A percentile compares a stretch with the other conserved stretches of the same genome.
Evolutionary conservation across 2,113 vertebrate species (phyloP).

Genomic region (Triplophysa rosa): DNA sequence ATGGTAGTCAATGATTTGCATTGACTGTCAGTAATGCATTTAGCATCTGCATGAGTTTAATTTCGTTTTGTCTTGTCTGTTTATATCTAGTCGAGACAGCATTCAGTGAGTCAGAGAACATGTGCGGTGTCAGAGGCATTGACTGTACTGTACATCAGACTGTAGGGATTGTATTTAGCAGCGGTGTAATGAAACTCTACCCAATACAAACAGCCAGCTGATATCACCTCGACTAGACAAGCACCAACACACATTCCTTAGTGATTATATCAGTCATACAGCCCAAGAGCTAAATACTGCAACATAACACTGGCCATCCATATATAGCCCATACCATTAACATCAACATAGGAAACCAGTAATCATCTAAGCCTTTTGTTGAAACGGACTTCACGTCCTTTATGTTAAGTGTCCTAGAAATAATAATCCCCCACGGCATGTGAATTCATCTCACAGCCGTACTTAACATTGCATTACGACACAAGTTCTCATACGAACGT

Average conservation of each 20-base stretch:
- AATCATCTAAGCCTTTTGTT: neutral
- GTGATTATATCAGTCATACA: neutral
- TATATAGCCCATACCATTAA: neutral
- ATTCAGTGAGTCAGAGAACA: conserved; percentile 6
- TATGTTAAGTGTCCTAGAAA: neutral
- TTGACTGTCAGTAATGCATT: no score
- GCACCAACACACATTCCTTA: conserved; percentile 17
- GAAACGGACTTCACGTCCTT: neutral
- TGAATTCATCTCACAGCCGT: neutral
- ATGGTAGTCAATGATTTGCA: no score
- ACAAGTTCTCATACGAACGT: neutral
- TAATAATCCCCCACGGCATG: no score
- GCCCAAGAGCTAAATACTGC: neutral
- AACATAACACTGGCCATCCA: neutral
- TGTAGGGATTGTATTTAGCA: conserved; percentile 19
- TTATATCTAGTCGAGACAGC: neutral
- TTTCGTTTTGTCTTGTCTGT: neutral
- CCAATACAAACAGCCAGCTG: conserved; percentile 11
- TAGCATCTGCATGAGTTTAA: neutral
- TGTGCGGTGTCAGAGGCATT: neutral
- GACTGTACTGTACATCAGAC: neutral
- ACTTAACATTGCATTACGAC: neutral
- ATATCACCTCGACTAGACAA: conserved; percentile 1
- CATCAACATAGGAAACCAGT: conserved; percentile 4
- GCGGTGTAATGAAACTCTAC: neutral